Base-by-base conservation (phyloP, 37 sponge, comb jelly and placozoan species). In the Ianthella basta region DNA sequence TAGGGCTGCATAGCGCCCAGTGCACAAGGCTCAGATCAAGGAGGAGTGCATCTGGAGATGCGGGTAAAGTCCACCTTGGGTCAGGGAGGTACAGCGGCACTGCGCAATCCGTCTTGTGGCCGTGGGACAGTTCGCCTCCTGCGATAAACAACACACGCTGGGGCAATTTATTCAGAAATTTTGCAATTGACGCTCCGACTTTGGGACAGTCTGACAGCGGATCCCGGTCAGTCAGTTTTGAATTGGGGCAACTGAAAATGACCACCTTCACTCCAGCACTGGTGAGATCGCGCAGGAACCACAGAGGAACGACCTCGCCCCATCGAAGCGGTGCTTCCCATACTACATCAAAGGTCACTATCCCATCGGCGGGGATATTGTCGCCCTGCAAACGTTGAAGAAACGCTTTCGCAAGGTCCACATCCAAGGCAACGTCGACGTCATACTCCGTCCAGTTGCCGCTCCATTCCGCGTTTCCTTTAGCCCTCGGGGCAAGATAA, bases 231-330 rank as follows among this genome's bases (percentile, higher is more conserved):
- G 50, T 88, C 21, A 50, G 2, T 25, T 29, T 20, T 0, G 32
- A 25, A 66, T 55, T 18, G 38, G 88, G 84, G 55, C 82, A 74
- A 56, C 54, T 83, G 56, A 83, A 88, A 4, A 88, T 83, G 54
- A 88, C 88, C 14, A 88, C 83, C 61, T 74, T 88, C 40, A 82
- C 33, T 8, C 81, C 69, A 0, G 59, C 82, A 41, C 30, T 57
- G 27, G 81, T 70, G 30, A 81, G 37, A 27, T 88, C 88, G 56
- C 75, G 56, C 0, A 88, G 25, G 73, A 82, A 88, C 88, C 88
- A 88, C 53, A 88, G 50, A 4, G 88, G 88, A 29, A 88, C 80
- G 15, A 82, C 88, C 38, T 88, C 88, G 33, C 88, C 88, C 88
- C 88, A 88, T 32, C 83, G 83, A 20, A 88, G 83, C 0, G 88